Evolutionary conservation across 2,888 invertebrate species (phyloP).

Genomic region (Polyploca ridens): DNA sequence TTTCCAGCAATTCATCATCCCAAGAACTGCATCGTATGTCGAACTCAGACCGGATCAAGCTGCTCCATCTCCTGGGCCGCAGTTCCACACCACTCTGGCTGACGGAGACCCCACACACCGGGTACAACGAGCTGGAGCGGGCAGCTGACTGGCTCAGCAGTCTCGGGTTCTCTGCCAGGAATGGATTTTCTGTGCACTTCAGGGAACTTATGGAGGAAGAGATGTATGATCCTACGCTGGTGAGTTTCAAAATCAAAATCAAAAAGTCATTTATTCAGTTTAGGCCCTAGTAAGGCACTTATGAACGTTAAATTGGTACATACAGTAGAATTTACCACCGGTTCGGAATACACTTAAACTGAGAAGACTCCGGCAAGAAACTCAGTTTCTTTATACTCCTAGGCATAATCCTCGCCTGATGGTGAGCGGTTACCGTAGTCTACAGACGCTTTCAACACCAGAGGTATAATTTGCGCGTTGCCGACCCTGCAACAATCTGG

Average conservation of each 20-base stretch:
- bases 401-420: too few relatives aligned
- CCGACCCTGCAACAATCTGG: too few relatives aligned
- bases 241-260: constrained; percentile 54
- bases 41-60: constrained; percentile 53
- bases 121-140: constrained; percentile 65
- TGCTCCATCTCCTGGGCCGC: constrained; percentile 54
- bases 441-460: too few relatives aligned
- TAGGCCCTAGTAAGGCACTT: too few relatives aligned
- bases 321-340: too few relatives aligned
- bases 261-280: too few relatives aligned
- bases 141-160: constrained; percentile 90
- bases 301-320: too few relatives aligned
- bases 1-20: constrained; percentile 66
- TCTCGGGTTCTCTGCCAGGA: constrained; percentile 89
- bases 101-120: constrained; percentile 47
- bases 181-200: constrained; percentile 89
- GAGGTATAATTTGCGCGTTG: too few relatives aligned
- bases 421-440: too few relatives aligned
- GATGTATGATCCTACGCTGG: constrained; percentile 86
- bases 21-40: constrained; percentile 66
- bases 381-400: too few relatives aligned
- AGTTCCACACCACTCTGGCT: constrained; percentile 70
- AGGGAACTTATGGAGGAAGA: constrained; percentile 86
- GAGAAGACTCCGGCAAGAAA: too few relatives aligned
- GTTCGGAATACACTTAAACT: too few relatives aligned